Evolutionary conservation across 2,888 invertebrate species (phyloP), one percentile per base, ranked within the genome.

Genomic region (Tuta absoluta): DNA sequence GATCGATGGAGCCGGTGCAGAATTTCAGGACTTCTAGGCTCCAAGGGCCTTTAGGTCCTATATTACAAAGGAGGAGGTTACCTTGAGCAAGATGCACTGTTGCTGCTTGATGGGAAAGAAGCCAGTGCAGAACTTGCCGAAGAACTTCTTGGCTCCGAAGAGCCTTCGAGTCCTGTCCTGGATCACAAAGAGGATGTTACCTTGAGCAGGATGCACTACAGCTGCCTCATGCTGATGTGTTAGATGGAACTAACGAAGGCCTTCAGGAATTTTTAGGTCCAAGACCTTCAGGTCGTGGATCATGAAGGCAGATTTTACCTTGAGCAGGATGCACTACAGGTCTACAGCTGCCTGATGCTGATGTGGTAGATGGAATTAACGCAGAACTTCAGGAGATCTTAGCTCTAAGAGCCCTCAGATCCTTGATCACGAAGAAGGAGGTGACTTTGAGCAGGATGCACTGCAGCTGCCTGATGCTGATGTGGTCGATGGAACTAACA

Each of bases 71-170:
- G n/a, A 53, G 38, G 5, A 57, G n/a, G 41, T 69, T 63, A 98
- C 98, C 93, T 99, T 99, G 72, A 99, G 92, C 65, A 99, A 91
- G 77, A 99, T 98, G 83, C 98, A 98, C 83, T 99, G 99, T 71
- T 99, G 88, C 85, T 98, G 98, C 68, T 99, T 93, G 74, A 99
- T 99, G 84, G 98, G 98, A 76, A 99, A 99, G 85, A 99, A 99
- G 87, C 99, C 99, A 70, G 99, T 99, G 68, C 99, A 99, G 98
- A 95, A 21, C 99, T 99, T 0, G 99, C 98, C 91, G 99, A 99
- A 99, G 92, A 99, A 99, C 83, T 98, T 98, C 86, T 99, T 99
- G 19, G 98, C 99, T 21, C 98, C 99, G n/a, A 33, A 99, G 93
- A 69, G 95, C 95, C 65, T 96, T 94, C 72, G 99, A 92, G 89